Percentiles rank a stretch among this genome's conserved stretches.
These are phyloP conservation scores for Porites australiensis DNA, from an alignment of 64 coral and sea anemone genomes.

Conservation along the genomic window DNA sequence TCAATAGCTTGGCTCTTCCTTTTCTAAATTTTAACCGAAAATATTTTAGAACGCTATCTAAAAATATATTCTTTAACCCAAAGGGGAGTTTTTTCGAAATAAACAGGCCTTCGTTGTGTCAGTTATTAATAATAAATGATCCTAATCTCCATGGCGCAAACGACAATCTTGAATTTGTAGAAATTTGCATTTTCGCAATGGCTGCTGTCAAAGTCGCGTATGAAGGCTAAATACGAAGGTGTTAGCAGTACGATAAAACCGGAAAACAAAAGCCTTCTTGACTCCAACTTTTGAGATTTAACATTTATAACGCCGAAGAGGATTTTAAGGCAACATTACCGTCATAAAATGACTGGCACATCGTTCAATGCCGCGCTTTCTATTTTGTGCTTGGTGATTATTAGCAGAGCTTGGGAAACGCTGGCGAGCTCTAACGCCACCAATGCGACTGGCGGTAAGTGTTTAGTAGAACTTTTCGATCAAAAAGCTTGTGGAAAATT, in stretches of 20 bases:
- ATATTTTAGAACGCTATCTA: neutral
- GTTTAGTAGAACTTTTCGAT: neutral
- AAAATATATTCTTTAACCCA: neutral
- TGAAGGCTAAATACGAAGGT: neutral
- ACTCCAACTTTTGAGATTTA: neutral
- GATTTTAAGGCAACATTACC: neutral
- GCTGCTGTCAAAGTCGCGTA: neutral
- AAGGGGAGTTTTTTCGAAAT: neutral
- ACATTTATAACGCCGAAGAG: neutral
- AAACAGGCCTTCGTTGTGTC: slow-evolving; percentile 31
- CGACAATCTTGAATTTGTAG: neutral
- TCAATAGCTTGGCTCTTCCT: neutral
- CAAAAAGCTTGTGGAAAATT: neutral
- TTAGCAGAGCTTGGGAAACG: neutral
- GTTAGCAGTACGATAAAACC: neutral
- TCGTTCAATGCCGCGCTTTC: neutral
- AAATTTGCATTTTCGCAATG: slow-evolving; percentile 45
- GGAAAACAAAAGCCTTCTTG: neutral
- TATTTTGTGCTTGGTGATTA: neutral
- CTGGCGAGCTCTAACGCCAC: neutral
- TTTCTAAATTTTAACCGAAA: no score
- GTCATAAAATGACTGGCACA: neutral
- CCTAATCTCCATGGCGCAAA: slow-evolving; percentile 26
- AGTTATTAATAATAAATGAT: slow-evolving; percentile 46
- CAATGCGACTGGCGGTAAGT: neutral